phyloP scores from a whole-genome alignment of 2,113 vertebrate genomes.

The Motacilla alba region DNA sequence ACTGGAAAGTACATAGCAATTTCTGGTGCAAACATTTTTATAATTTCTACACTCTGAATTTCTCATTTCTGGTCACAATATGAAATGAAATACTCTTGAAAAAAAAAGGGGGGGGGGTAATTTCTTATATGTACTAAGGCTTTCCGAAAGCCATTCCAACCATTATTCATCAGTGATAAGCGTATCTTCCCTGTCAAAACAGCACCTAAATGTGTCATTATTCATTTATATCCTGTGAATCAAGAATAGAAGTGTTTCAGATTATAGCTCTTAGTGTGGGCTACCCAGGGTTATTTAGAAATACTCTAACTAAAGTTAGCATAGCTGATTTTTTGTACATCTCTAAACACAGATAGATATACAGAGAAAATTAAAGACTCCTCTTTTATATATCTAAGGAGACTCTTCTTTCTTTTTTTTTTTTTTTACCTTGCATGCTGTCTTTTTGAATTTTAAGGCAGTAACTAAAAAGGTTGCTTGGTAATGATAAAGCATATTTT shows the following conservation, averaged over 20 bases:
- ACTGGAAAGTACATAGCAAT: background rate
- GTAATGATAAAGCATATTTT: background rate
- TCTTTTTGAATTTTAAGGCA: background rate
- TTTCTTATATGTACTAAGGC: background rate
- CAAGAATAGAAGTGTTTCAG: background rate
- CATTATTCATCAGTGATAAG: fast-evolving
- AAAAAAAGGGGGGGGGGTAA: fast-evolving
- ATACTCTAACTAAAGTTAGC: background rate
- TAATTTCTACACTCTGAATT: background rate
- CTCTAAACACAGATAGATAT: background rate
- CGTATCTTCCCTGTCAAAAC: background rate
- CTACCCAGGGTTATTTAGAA: background rate
- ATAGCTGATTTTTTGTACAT: background rate
- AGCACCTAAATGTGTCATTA: background rate
- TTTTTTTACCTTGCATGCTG: background rate
- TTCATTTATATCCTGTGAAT: background rate
- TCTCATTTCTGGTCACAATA: background rate
- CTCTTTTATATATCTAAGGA: background rate
- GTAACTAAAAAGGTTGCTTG: background rate
- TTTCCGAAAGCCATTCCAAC: background rate
- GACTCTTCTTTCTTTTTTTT: background rate
- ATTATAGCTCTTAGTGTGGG: background rate
- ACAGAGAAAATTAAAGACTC: background rate
- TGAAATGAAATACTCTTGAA: background rate
- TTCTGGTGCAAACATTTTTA: background rate